Evolutionary conservation across 2,113 vertebrate genomes (phyloP), one percentile per base, ranked within the genome.

Genomic region (Xiphophorus hellerii): DNA sequence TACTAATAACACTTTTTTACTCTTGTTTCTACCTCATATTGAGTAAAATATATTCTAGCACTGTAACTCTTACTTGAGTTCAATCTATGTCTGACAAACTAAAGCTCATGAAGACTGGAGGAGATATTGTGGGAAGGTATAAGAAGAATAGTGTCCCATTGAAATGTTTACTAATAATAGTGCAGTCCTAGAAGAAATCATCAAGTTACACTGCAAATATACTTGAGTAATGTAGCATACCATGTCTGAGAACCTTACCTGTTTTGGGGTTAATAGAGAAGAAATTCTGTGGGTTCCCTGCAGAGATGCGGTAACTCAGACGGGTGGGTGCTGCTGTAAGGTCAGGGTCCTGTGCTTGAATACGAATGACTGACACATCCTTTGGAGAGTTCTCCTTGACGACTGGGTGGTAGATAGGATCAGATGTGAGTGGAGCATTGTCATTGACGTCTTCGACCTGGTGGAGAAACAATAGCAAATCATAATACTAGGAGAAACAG

Each of bases 251-350:
- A 63, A 14, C 15, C 58, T 94, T 93, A 97, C 98, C 98, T 95
- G 98, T 98, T 94, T 96, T 98, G 60, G 94, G 83, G 82, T 98
- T 96, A 86, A 99, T 98, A 37, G 93, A 93, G 78, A 99, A 99
- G 92, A 99, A 99, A 82, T 99, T 99, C 94, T 99, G 98, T 5
- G 98, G 98, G 87, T 99, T 99, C 81, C 98, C 98, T 35, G 97
- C 97, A 22, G 96, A 96, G 92, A 99, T 99, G 78, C 96, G 95
- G 83, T 98, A 99, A 31, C 89, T 95, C 76, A 99, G 92, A n/a
- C 95, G 95, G 67, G 95, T 95, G 71, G 92, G 94, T 27, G 94
- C 80, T 65, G 92, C 85, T 22, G 91, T 96, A 61, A 96, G 94
- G 85, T 99, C 98, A 0, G 96, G 97, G 89, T 99, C 98, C 83